Evolutionary conservation across 2,888 invertebrate genomes (phyloP), one percentile per base, ranked within the genome.

Genomic region (Drosophila aldrichi): DNA sequence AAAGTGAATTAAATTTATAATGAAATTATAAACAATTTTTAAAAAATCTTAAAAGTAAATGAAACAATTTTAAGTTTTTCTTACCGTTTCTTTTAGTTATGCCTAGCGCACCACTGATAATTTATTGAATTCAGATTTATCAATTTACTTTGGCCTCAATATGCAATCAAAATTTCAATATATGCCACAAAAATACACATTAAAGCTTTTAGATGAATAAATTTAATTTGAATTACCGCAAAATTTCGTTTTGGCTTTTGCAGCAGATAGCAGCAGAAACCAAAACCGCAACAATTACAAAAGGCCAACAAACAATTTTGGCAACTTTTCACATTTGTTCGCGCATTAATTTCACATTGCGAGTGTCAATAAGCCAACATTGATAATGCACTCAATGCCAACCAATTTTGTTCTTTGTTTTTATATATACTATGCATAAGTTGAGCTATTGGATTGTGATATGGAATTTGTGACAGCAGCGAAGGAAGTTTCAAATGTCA

Each of bases 341-440:
- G 72, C 71, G 58, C 55, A 80, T 84, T 84, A 79, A 82, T 82
- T 72, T 84, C 67, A 22, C 70, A 74, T 74, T 72, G 52, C 51
- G 57, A 70, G 74, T 77, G 80, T 81, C 83, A 83, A 85, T 80
- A 85, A 83, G 81, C 81, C 77, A 74, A 49, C 71, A 70, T 70
- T 64, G 70, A 82, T 83, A 79, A 79, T 77, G 77, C 77, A 70
- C 74, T 84, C 69, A 54, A 57, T 72, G 72, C 59, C 60, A 55
- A 52, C 22, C 18, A 48, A 25, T 25, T 25, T 57, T 46, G 38
- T 34, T 49, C 8, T 18, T 44, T 32, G 18, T 57, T 46, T 43
- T 34, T 3, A 7, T 14, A 10, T 16, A 48, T 29, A 32, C 29
- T 12, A 20, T 25, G 2, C 0, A 3, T 14, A 22, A 22, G 12